These are phyloP conservation scores for Macrosoma leucophasiata DNA, from an alignment of 2,888 invertebrate species.

Conservation along the genomic window DNA sequence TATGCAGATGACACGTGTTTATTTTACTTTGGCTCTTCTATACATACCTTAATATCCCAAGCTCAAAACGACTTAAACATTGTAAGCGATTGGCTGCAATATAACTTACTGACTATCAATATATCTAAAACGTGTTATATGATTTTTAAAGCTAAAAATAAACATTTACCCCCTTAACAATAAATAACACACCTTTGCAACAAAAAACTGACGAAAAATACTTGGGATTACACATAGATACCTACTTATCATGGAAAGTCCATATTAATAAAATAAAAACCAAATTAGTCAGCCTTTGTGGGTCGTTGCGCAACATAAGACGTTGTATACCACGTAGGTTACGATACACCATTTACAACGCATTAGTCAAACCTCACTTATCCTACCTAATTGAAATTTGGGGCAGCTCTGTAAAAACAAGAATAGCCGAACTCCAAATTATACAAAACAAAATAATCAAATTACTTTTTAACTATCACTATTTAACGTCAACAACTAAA, in stretches of 20 bases:
- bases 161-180: conserved; percentile 3
- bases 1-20: conserved; percentile 11
- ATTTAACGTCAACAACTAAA: too few species aligned
- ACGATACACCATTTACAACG: conserved; percentile 5
- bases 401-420: conserved; percentile 1
- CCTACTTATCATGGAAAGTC: conserved; percentile 1
- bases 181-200: conserved; percentile 3
- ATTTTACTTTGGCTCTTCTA: conserved; percentile 7
- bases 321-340: conserved; percentile 1
- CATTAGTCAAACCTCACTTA: conserved; percentile 1
- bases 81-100: conserved; percentile 10
- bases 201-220: conserved; percentile 1
- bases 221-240: conserved; percentile 2
- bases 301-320: conserved; percentile 1
- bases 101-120: conserved; percentile 12
- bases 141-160: conserved; percentile 11
- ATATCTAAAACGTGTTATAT: conserved; percentile 11
- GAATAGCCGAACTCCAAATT: conserved; percentile 1
- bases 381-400: conserved; percentile 2
- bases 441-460: conserved; percentile 5
- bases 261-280: conserved; percentile 2
- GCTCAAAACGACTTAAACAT: conserved; percentile 11
- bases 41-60: neutral
- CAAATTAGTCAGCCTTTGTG: neutral
- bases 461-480: conserved; percentile 25